These are phyloP conservation scores for Temnothorax longispinosus DNA, from an alignment of 1,140 invertebrate genomes.

Conservation along the genomic window DNA sequence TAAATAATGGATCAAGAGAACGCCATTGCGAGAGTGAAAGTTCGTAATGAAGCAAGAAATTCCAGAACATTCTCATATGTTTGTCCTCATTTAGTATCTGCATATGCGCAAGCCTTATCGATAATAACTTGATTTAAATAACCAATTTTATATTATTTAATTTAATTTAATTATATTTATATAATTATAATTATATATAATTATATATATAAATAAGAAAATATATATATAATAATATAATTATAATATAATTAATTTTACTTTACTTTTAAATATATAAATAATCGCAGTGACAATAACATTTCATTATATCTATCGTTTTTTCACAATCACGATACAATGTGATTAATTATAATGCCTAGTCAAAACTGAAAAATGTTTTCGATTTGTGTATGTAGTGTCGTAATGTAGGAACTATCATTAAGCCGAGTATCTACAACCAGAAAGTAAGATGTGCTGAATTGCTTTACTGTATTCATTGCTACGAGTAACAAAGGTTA, in stretches of 20 bases:
- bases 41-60: conserved; percentile 11
- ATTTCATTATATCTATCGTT: too few relatives aligned
- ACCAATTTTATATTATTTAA: neutral
- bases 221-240: too few relatives aligned
- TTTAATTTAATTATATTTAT: neutral
- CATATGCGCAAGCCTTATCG: neutral
- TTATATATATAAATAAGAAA: too few relatives aligned
- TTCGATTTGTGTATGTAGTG: neutral
- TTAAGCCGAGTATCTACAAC: neutral
- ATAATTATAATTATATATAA: too few relatives aligned
- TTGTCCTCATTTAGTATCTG: neutral
- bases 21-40: neutral
- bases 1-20: conserved; percentile 3
- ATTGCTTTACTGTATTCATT: neutral
- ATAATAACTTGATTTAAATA: neutral
- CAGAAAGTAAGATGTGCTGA: neutral
- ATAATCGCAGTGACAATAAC: neutral
- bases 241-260: neutral
- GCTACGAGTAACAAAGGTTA: conserved; percentile 6
- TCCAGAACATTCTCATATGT: neutral
- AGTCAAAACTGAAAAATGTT: neutral
- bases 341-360: neutral
- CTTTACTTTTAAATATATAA: neutral
- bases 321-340: neutral
- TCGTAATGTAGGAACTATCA: neutral